These are phyloP conservation scores for Campaea margaritaria DNA, from an alignment of 2,888 invertebrate species.

Conservation along the genomic window DNA sequence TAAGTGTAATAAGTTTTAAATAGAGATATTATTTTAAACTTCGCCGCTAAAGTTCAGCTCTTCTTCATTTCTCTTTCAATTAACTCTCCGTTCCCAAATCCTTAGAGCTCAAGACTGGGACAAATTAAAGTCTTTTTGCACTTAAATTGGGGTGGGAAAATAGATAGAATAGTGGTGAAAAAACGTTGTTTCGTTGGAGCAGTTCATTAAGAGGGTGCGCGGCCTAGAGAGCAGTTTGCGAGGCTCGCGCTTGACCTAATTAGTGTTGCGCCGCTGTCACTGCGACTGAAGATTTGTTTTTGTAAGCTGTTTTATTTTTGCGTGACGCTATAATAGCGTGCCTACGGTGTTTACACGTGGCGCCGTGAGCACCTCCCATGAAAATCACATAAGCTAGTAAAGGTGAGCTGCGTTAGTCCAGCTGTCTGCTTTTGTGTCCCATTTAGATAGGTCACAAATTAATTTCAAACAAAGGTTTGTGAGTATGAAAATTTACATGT, in stretches of 20 bases:
- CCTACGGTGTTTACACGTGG: background rate
- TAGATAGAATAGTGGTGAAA: conserved; percentile 63
- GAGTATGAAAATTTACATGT: too few species aligned
- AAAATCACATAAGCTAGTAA: background rate
- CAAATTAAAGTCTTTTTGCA: conserved; percentile 30
- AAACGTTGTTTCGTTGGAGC: conserved; percentile 73
- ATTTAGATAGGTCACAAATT: too few species aligned
- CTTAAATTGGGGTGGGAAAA: conserved; percentile 33
- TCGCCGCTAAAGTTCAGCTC: conserved; percentile 23
- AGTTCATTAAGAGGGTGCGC: conserved; percentile 75
- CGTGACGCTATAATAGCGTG: conserved; percentile 38
- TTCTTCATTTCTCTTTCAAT: conserved; percentile 28
- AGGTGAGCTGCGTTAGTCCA: too few species aligned
- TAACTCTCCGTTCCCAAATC: conserved; percentile 21
- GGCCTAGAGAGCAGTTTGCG: conserved; percentile 68
- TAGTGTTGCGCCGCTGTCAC: conserved; percentile 68
- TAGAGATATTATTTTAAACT: conserved; percentile 27
- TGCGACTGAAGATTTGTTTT: conserved; percentile 65
- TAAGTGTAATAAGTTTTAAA: conserved; percentile 29
- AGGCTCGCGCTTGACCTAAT: conserved; percentile 75
- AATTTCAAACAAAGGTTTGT: too few species aligned
- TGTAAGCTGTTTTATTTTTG: conserved; percentile 60
- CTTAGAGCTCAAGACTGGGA: conserved; percentile 17
- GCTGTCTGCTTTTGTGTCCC: too few species aligned
- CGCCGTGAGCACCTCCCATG: background rate